Evolutionary conservation across 2,888 invertebrate species (phyloP), one percentile per base, ranked within the genome.

Genomic region (Didymodactylos carnosus): DNA sequence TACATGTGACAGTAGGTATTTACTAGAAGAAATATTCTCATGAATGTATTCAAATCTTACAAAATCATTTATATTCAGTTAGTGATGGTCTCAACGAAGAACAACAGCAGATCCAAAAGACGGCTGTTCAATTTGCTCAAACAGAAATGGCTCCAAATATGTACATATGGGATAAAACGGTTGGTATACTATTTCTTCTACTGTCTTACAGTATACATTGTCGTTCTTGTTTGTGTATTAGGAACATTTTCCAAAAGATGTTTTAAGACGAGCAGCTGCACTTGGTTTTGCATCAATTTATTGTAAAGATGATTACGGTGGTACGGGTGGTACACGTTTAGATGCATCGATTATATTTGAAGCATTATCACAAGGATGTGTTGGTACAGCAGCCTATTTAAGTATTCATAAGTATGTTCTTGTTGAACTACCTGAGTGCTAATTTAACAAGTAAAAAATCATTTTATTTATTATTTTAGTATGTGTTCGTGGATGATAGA

Each of bases 401-500:
- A 85, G 84, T 77, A 87, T 87, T 77, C 87, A 87, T 80, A 87
- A 87, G 85, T 86, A 80, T 76, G 80, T 76, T 19, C 6, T 14
- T 23, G 46, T 16, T 39, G 7, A 29, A 41, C 41, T 19, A n/a
- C n/a, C 25, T 71, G n/a, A 1, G 19, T 53, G 43, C 10, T 14
- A 10, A 8, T 49, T 23, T 25, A 62, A 53, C 29, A n/a, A 51
- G 72, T 19, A 35, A 29, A 11, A 23, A 11, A 25, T 71, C 10
- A 1, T 16, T 6, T 29, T 10, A 51, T 41, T 7, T 71, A 41
- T 39, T 71, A 14, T 78, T 79, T 35, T 78, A 85, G 85, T 78
- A 86, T 86, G 86, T 84, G 84, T 79, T 82, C 84, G 0, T 86
- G 86, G 86, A 87, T 87, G 86, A 82, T 87, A 73, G 86, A 86